A percentile compares a stretch with the other conserved stretches of the same genome.
Conservation (phyloP, 2,797 vertebrate genomes). For the Graptemys geographica region DNA sequence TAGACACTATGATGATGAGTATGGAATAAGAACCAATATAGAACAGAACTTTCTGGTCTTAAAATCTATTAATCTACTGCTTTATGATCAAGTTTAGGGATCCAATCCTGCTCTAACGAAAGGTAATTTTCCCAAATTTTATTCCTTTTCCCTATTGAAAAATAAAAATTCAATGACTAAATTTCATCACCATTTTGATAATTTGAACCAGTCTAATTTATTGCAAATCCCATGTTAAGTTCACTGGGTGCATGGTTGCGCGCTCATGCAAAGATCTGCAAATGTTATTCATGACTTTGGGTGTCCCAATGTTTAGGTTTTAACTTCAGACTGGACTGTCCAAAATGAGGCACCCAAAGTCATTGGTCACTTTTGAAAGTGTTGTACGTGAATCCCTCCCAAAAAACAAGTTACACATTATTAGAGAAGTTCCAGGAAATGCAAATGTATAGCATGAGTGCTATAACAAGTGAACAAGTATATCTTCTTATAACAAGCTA, state of each 20-base stretch:
- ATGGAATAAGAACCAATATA: too few species aligned
- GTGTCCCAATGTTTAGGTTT: neutral
- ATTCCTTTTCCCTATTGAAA: neutral
- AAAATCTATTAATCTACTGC: too few species aligned
- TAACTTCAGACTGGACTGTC: neutral
- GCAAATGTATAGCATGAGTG: neutral
- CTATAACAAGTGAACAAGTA: neutral
- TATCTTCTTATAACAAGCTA: neutral
- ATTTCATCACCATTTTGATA: neutral
- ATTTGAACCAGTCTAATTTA: neutral
- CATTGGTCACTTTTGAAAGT: neutral
- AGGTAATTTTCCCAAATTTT: neutral
- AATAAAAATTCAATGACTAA: neutral
- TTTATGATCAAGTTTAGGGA: neutral
- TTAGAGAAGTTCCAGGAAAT: neutral
- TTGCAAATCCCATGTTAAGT: accelerated
- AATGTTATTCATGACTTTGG: neutral
- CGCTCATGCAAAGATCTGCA: neutral
- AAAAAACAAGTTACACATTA: neutral
- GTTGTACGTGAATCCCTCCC: neutral
- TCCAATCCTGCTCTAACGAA: neutral
- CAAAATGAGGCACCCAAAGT: too few species aligned
- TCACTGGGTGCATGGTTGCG: neutral
- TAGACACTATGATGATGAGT: too few species aligned
- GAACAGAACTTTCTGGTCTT: too few species aligned